phyloP scores from a whole-genome alignment of 2,113 vertebrate species.

The Picathartes gymnocephalus region DNA sequence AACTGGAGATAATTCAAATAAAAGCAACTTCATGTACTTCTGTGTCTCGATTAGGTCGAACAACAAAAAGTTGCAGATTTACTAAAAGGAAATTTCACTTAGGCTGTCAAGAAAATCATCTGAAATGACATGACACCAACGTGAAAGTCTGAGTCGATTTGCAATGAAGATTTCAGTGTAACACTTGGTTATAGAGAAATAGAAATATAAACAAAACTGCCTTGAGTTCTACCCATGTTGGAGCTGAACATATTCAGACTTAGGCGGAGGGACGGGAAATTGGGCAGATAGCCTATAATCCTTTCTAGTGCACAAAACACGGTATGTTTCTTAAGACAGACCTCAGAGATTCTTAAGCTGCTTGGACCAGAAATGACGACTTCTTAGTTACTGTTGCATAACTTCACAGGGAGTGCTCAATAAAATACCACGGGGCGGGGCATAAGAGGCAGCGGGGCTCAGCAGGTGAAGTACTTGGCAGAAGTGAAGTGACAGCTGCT shows the following conservation, averaged over 20 bases:
- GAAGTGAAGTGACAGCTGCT: background rate
- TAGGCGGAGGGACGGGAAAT: background rate
- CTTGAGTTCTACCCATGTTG: background rate
- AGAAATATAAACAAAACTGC: background rate
- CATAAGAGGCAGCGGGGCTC: accelerated
- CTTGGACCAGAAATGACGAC: background rate
- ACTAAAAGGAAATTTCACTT: background rate
- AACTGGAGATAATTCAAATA: background rate
- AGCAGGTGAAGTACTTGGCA: background rate
- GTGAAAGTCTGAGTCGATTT: background rate
- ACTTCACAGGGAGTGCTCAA: background rate
- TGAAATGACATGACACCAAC: background rate
- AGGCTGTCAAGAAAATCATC: background rate
- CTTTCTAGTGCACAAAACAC: background rate
- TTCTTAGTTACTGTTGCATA: background rate
- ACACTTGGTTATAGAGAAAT: background rate
- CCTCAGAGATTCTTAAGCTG: background rate
- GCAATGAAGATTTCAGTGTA: background rate
- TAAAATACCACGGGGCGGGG: background rate
- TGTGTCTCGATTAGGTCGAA: background rate
- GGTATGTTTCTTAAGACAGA: background rate
- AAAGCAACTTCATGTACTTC: background rate
- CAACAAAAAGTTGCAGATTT: background rate
- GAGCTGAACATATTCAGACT: background rate
- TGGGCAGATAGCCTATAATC: background rate